Evolutionary conservation across 2,888 invertebrate species (phyloP), one percentile per base, ranked within the genome.

Genomic region (Pachycephus smyrnensis): DNA sequence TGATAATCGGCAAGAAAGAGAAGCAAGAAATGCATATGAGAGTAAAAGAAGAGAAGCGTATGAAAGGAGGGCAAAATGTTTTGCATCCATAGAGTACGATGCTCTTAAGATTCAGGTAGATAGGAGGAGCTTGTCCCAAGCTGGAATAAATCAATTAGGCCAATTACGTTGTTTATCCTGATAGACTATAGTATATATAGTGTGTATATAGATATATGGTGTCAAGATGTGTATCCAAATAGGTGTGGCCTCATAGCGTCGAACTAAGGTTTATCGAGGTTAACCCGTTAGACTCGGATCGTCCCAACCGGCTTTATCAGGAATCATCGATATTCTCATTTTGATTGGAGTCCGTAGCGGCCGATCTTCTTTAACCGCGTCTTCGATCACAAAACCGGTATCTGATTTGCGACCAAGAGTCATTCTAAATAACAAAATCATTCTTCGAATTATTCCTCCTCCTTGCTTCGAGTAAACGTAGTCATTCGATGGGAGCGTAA

Each of bases 241-340:
- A 85, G 85, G 84, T 81, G 85, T 82, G 85, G 85, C 83, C 36
- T 40, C 77, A 40, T 75, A 74, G 75, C 77, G 69, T 76, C 79
- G 77, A 76, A 79, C 78, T 78, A 82, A 84, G 81, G 82, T 84
- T 85, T 83, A 84, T 85, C 83, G 82, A 80, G 75, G 79, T 79
- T 82, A 82, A 84, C 83, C 85, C 85, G 85, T 85, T 85, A 85
- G 82, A 68, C 78, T 71, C 71, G 1, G 31, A 15, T 71, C 31
- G 30, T 71, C 71, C 71, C 31, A 6, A 31, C 31, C 71, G 71
- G 71, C 32, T 32, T 71, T 32, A 71, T 71, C 71, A 71, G 12
- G 71, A 11, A 32, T 32, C 71, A 32, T 31, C 71, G 71, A 71
- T 71, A 71, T 30, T 31, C 75, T 86, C 86, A 86, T 85, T 85